Percentiles rank a stretch among this genome's conserved stretches.
phyloP scores from a whole-genome alignment of 2,113 vertebrate species.

The Oreochromis aureus region DNA sequence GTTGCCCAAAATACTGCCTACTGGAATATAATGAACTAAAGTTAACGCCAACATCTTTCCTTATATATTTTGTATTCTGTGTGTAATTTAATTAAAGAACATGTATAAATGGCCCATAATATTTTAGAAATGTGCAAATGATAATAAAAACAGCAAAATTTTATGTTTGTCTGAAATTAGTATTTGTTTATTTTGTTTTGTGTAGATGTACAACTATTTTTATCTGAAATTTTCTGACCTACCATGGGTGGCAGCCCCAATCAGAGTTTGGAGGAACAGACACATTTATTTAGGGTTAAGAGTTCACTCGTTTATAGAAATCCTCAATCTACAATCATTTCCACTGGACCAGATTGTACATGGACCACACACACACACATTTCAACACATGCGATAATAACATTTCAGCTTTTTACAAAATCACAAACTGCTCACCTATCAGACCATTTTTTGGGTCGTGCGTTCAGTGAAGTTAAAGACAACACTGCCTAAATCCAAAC shows the following conservation, averaged over 20 bases:
- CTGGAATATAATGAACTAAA: neutral
- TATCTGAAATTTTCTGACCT: too few relatives aligned
- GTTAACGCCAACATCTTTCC: neutral
- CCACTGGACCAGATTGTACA: too few relatives aligned
- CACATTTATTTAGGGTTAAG: too few relatives aligned
- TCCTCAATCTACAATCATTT: too few relatives aligned
- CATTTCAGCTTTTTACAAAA: too few relatives aligned
- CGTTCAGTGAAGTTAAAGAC: neutral
- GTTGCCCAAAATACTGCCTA: neutral
- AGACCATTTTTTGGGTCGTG: fast-evolving
- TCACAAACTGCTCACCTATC: neutral
- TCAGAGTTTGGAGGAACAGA: too few relatives aligned
- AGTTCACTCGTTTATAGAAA: too few relatives aligned
- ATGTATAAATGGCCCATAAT: neutral
- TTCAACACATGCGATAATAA: too few relatives aligned
- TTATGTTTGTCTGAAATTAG: neutral
- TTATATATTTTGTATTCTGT: neutral
- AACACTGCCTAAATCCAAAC: neutral
- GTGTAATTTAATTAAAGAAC: fast-evolving
- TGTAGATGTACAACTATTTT: too few relatives aligned
- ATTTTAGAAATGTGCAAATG: neutral
- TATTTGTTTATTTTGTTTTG: neutral
- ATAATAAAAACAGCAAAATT: neutral
- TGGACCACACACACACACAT: too few relatives aligned
- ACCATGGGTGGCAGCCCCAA: too few relatives aligned